Evolutionary conservation across 2,888 invertebrate genomes (phyloP).

Genomic region (Achlya flavicornis): DNA sequence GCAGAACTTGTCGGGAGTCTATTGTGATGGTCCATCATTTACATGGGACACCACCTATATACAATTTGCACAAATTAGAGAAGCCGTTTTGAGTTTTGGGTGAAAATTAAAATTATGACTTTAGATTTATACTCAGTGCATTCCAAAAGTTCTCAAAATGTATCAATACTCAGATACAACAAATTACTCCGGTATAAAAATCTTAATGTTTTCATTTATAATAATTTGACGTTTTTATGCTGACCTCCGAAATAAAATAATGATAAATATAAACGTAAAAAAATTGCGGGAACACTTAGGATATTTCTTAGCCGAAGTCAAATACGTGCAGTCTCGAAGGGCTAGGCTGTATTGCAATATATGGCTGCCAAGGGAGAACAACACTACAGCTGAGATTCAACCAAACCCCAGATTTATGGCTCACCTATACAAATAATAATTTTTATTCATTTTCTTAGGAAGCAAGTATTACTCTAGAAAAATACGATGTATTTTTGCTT

Average conservation of each 20-base stretch:
- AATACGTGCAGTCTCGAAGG: conserved; percentile 55
- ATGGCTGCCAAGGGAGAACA: conserved; percentile 74
- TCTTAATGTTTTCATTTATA: too few relatives aligned
- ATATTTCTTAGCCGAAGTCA: conserved; percentile 22
- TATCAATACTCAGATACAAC: too few relatives aligned
- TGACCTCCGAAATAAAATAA: too few relatives aligned
- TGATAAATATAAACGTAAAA: neutral
- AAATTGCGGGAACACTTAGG: too few relatives aligned
- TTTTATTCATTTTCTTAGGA: conserved; percentile 37
- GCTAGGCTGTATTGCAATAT: conserved; percentile 70
- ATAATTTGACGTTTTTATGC: neutral
- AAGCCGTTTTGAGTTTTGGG: conserved; percentile 57
- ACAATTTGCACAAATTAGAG: conserved; percentile 59
- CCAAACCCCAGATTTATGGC: conserved; percentile 75
- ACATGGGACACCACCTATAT: conserved; percentile 75
- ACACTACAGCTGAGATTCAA: conserved; percentile 69
- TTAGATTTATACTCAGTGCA: neutral
- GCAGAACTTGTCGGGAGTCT: conserved; percentile 68
- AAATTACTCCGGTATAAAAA: too few relatives aligned
- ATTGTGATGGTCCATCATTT: conserved; percentile 77
- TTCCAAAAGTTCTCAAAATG: too few relatives aligned
- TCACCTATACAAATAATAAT: conserved; percentile 67
- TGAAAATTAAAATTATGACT: conserved; percentile 23
- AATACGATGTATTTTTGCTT: neutral
- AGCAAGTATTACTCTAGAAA: neutral